Evolutionary conservation across 1,140 invertebrate genomes (phyloP), one percentile per base, ranked within the genome.

Genomic region (Drosophila fuyamai): DNA sequence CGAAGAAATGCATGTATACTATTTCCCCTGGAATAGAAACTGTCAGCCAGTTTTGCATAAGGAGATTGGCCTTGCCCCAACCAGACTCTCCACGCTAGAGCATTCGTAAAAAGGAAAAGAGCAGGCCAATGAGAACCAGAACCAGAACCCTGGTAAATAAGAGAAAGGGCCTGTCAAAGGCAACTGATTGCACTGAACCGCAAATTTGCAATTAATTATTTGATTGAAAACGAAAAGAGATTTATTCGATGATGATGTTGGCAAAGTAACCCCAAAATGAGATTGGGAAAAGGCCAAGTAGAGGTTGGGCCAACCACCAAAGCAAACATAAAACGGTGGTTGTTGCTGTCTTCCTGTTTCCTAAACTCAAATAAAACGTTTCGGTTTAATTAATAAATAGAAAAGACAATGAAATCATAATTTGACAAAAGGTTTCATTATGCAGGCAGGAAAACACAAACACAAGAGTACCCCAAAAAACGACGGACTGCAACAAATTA

Each of bases 381-480:
- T 61, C 53, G 47, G 18, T 77, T 68, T 79, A 86, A 86, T 86
- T 88, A 79, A 86, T 86, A 88, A 79, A 79, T 83, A 70, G 59
- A 61, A 72, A 47, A 46, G 41, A 74, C 70, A 74, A 75, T 62
- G 27, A 40, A 60, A 44, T 53, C 55, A 60, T 55, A 41, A 71
- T 54, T 71, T 47, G 67, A 71, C 67, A 74, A 75, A 75, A 65
- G 70, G 71, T 65, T 75, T 75, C 51, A 75, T 74, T 74, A 51
- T 55, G 50, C 58, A 53, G 51, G n/a, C 44, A 43, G 43, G n/a
- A 60, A 79, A 76, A 44, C 59, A 63, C 61, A 79, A 81, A 77
- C 50, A 81, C 53, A 68, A 73, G 76, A 58, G 55, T 53, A 35
- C 4, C 38, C 63, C 38, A 60, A 73, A 60, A 67, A 67, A 61